Evolutionary conservation across 2,797 vertebrate genomes (phyloP), one percentile per base, ranked within the genome.

Genomic region (Chloroceryle amazona): DNA sequence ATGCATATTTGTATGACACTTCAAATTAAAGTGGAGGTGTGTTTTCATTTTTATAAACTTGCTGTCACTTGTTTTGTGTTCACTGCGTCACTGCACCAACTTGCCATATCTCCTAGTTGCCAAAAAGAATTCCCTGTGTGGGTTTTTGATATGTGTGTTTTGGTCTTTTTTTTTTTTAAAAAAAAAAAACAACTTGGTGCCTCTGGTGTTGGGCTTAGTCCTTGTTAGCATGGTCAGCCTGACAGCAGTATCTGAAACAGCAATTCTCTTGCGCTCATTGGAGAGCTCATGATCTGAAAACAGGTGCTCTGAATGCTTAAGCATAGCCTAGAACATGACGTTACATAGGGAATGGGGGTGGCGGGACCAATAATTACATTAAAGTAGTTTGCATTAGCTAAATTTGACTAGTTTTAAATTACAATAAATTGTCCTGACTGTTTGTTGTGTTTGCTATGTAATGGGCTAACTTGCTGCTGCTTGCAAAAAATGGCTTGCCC

Each of bases 1-100:
- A 96, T 96, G 93, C 93, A 94, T 96, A 89, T 97, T 96, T 96
- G 70, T 78, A 70, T 96, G 96, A 96, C 94, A 94, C 93, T 96
- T 89, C 52, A 90, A 76, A 90, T 96, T 97, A 89, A 96, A 95
- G 86, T 87, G 93, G 89, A 90, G 95, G 93, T 46, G 68, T 89
- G 94, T 89, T 74, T 91, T 71, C 88, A 92, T 95, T 96, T 94
- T 82, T 73, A 54, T 58, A 94, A 93, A 83, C 96, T 47, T 97
- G 97, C 94, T 79, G 86, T 96, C 88, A 81, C 97, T 95, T 93
- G 97, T 78, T 93, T 76, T 81, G 70, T 58, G 46, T 26, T 75
- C 78, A 9, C 54, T 76, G 86, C 20, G 3, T 91, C 92, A 92
- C 85, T 44, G 71, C 87, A 19, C 65, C 42, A 6, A 76, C 94